Conservation (phyloP, 2,113 vertebrate species). For the Ochotona princeps region DNA sequence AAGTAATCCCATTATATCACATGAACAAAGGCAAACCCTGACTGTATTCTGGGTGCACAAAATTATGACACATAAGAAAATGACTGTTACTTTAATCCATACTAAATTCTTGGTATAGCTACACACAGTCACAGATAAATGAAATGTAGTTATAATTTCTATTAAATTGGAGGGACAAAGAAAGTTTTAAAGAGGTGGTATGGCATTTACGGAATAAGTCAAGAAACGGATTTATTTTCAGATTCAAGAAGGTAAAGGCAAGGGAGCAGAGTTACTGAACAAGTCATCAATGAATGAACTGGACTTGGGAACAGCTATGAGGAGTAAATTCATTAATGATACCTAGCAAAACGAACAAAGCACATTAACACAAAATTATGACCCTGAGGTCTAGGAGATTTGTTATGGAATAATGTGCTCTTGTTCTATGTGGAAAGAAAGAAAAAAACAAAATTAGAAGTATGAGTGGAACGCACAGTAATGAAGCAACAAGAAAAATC, state of each 20-base stretch:
- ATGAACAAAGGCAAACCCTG: background rate
- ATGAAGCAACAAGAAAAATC: conserved; percentile 24
- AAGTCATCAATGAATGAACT: background rate
- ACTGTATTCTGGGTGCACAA: conserved; percentile 33
- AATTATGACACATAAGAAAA: conserved; percentile 43
- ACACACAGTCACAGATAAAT: conserved; percentile 3
- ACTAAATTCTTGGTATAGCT: conserved; percentile 10
- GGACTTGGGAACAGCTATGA: background rate
- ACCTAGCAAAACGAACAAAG: conserved; percentile 23
- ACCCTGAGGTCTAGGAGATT: background rate
- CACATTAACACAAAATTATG: conserved; percentile 31
- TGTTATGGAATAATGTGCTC: background rate
- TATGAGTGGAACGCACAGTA: conserved; percentile 13
- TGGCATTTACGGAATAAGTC: background rate
- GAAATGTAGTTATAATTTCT: background rate
- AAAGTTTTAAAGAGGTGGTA: conserved; percentile 30
- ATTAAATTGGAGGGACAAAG: background rate
- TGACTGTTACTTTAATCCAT: conserved; percentile 33
- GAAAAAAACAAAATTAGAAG: background rate
- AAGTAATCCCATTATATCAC: conserved; percentile 5
- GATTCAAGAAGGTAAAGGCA: background rate
- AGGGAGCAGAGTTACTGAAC: background rate
- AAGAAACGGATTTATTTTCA: conserved; percentile 25
- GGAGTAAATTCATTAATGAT: conserved; percentile 16
- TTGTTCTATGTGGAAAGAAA: background rate